A percentile compares a stretch with the other conserved stretches of the same genome.
Conservation (phyloP, 2,888 invertebrate genomes). For the Diploptera punctata region DNA sequence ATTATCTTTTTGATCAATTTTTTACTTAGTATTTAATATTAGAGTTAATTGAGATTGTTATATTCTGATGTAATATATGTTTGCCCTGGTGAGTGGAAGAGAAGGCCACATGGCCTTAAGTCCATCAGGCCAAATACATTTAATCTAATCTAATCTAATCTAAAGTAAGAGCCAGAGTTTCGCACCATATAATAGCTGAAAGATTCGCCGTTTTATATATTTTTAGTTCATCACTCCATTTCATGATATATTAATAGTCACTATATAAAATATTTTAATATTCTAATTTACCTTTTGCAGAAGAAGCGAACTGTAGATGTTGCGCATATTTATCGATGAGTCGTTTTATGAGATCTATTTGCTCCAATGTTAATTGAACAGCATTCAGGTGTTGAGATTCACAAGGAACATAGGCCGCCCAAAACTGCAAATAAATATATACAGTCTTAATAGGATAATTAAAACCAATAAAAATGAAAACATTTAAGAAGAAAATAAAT, state of each 20-base stretch:
- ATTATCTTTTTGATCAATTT: too few relatives aligned
- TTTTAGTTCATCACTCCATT: not conserved
- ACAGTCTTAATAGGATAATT: too few relatives aligned
- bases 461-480: too few relatives aligned
- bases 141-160: too few relatives aligned
- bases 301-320: slow-evolving; percentile 61
- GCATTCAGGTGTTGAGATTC: slow-evolving; percentile 69
- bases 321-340: slow-evolving; percentile 60
- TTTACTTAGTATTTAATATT: too few relatives aligned
- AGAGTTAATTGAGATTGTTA: too few relatives aligned
- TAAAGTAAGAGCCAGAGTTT: too few relatives aligned
- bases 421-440: slow-evolving; percentile 66
- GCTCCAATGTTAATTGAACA: slow-evolving; percentile 69
- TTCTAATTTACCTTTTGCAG: slow-evolving; percentile 58
- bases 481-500: too few relatives aligned
- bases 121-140: too few relatives aligned
- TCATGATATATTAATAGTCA: not conserved
- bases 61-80: too few relatives aligned
- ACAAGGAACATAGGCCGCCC: slow-evolving; percentile 68
- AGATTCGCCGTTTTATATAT: not conserved
- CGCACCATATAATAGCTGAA: not conserved
- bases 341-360: slow-evolving; percentile 69
- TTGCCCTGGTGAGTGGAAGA: too few relatives aligned
- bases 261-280: not conserved
- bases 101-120: too few relatives aligned